phyloP scores from a whole-genome alignment of 2,797 vertebrate genomes.

The Rhyacichthys aspro region DNA sequence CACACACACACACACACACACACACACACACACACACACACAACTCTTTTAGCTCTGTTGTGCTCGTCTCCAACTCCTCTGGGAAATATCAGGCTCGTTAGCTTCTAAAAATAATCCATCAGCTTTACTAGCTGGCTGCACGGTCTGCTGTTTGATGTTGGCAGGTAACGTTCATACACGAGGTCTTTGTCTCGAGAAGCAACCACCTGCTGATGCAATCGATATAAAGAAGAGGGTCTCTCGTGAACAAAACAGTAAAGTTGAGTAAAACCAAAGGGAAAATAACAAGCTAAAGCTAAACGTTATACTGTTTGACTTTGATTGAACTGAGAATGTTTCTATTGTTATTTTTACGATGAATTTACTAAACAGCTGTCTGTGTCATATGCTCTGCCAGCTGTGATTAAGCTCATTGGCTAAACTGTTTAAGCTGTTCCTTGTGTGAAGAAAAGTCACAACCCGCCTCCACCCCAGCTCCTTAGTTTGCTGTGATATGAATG shows the following conservation, averaged over 20 bases:
- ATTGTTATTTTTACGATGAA: no score
- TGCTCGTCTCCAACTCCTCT: constrained; percentile 3
- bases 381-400: no score
- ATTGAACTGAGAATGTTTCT: no score
- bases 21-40: not conserved
- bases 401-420: no score
- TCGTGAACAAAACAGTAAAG: not conserved
- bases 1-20: not conserved
- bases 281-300: not conserved
- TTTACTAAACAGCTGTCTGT: no score
- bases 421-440: no score
- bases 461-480: no score
- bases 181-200: constrained; percentile 6
- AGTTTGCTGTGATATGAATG: no score
- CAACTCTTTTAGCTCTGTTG: constrained; percentile 3
- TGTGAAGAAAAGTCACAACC: no score
- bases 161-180: constrained; percentile 1
- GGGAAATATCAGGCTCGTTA: constrained; percentile 9
- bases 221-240: not conserved
- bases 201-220: constrained; percentile 11
- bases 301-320: not conserved
- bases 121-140: not conserved
- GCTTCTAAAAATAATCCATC: constrained; percentile 16
- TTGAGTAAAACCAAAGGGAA: not conserved
- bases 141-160: constrained; percentile 10